These are phyloP conservation scores for Matsumurasca onukii DNA, from an alignment of 1,140 invertebrate species.

Conservation along the genomic window DNA sequence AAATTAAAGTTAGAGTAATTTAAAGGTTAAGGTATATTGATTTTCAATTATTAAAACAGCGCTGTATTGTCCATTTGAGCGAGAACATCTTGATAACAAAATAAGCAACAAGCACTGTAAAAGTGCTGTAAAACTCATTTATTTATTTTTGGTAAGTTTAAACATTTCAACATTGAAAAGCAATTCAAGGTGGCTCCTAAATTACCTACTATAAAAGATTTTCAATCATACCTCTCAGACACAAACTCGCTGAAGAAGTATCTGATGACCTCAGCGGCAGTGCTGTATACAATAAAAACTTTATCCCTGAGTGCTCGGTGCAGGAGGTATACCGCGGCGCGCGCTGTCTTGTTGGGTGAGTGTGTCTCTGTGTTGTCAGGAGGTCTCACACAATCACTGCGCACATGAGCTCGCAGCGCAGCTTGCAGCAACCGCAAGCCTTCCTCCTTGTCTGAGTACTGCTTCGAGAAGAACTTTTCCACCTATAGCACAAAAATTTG, in stretches of 20 bases:
- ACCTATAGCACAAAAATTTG: constrained; percentile 71
- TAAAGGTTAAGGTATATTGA: too few relatives aligned
- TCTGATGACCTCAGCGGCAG: constrained; percentile 75
- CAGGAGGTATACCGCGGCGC: constrained; percentile 72
- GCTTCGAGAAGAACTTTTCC: constrained; percentile 92
- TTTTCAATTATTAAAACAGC: too few relatives aligned
- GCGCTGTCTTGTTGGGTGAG: constrained; percentile 68
- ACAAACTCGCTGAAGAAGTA: constrained; percentile 79
- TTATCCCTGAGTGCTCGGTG: constrained; percentile 79
- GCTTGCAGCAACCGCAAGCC: constrained; percentile 75
- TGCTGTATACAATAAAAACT: constrained; percentile 80
- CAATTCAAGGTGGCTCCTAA: too few relatives aligned
- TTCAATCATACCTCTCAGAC: constrained; percentile 60
- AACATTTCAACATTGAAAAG: too few relatives aligned
- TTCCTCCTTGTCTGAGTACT: constrained; percentile 90
- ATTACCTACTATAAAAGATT: neutral
- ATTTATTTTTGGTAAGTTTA: too few relatives aligned
- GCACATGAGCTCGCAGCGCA: constrained; percentile 56
- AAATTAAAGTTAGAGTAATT: too few relatives aligned
- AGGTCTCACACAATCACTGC: constrained; percentile 45
- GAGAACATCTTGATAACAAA: too few relatives aligned
- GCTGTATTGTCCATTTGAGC: too few relatives aligned
- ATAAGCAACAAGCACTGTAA: too few relatives aligned
- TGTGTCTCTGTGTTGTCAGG: constrained; percentile 37
- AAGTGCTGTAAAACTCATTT: too few relatives aligned